These are phyloP conservation scores for Octomys mimax DNA, from an alignment of 2,797 vertebrate species.

Conservation along the genomic window DNA sequence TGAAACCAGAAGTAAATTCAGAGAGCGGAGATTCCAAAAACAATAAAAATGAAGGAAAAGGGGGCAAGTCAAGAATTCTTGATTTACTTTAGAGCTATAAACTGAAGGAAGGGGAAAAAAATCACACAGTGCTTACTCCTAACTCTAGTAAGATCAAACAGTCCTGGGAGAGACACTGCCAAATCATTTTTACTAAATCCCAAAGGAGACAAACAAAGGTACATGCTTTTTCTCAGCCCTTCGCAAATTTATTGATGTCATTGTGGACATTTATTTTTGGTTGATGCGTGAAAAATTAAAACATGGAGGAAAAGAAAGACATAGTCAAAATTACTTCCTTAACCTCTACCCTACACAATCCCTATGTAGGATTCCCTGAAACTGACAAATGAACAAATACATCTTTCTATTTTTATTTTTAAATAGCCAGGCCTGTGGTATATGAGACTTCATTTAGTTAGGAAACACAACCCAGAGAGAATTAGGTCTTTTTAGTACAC, in stretches of 20 bases:
- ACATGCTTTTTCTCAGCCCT: background rate
- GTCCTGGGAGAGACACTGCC: background rate
- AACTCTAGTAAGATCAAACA: conserved; percentile 20
- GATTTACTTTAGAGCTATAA: conserved; percentile 54
- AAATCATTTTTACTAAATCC: background rate
- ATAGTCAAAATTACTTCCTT: conserved; percentile 60
- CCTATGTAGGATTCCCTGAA: conserved; percentile 69
- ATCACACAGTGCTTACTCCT: background rate
- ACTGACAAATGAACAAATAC: conserved; percentile 45
- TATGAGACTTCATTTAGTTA: conserved; percentile 81
- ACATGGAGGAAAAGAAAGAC: conserved; percentile 57
- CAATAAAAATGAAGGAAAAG: conserved; percentile 12
- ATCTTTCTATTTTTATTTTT: background rate
- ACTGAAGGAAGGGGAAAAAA: background rate
- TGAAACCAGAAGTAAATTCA: conserved; percentile 10
- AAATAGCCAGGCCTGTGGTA: conserved; percentile 51
- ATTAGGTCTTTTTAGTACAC: conserved; percentile 86
- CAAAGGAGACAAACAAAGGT: background rate
- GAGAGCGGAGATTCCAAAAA: background rate
- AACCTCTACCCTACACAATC: conserved; percentile 26
- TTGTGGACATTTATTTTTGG: background rate
- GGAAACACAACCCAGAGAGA: conserved; percentile 89
- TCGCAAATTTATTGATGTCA: conserved; percentile 32
- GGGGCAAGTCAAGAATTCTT: conserved; percentile 31
- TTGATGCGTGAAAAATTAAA: conserved; percentile 57